Evolutionary conservation across 2,888 invertebrate genomes (phyloP).

Genomic region (Cheilosia vulpina): DNA sequence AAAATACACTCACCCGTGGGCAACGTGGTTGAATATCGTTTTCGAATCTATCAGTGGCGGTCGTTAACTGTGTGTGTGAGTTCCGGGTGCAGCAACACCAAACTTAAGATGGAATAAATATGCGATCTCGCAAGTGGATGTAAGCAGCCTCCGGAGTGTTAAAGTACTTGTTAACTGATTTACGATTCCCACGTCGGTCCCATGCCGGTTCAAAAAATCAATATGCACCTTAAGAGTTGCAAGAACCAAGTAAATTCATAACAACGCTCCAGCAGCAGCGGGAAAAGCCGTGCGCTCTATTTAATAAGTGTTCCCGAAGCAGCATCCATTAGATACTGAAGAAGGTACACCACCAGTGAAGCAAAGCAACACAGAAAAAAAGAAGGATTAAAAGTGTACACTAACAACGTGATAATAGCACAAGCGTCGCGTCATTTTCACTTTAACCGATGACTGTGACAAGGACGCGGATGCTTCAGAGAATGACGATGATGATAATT

Average conservation of each 20-base stretch:
- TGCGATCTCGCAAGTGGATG: slow-evolving; percentile 19
- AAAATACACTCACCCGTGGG: slow-evolving; percentile 4
- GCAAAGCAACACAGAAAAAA: slow-evolving; percentile 4
- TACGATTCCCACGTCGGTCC: slow-evolving; percentile 17
- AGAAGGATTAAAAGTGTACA: slow-evolving; percentile 43
- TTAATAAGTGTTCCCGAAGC: slow-evolving; percentile 59
- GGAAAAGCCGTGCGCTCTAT: slow-evolving; percentile 40
- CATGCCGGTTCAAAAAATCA: slow-evolving; percentile 54
- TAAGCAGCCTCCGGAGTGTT: slow-evolving; percentile 31
- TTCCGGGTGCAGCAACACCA: background rate
- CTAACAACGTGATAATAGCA: slow-evolving; percentile 56
- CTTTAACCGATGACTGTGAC: slow-evolving; percentile 70
- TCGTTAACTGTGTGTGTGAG: background rate
- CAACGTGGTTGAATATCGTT: slow-evolving; percentile 1
- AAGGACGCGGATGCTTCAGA: slow-evolving; percentile 64
- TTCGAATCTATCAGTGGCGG: background rate
- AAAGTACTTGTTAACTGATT: slow-evolving; percentile 43
- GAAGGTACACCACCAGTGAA: slow-evolving; percentile 10
- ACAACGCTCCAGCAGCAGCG: slow-evolving; percentile 11
- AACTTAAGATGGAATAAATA: slow-evolving; percentile 3
- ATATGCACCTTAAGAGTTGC: slow-evolving; percentile 37
- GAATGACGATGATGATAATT: slow-evolving; percentile 46
- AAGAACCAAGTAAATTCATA: slow-evolving; percentile 23
- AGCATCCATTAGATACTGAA: slow-evolving; percentile 45
- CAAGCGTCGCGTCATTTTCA: slow-evolving; percentile 69